Percentiles rank a stretch among this genome's conserved stretches.
These are phyloP conservation scores for Thunnus albacares DNA, from an alignment of 2,797 vertebrate species.

Conservation along the genomic window DNA sequence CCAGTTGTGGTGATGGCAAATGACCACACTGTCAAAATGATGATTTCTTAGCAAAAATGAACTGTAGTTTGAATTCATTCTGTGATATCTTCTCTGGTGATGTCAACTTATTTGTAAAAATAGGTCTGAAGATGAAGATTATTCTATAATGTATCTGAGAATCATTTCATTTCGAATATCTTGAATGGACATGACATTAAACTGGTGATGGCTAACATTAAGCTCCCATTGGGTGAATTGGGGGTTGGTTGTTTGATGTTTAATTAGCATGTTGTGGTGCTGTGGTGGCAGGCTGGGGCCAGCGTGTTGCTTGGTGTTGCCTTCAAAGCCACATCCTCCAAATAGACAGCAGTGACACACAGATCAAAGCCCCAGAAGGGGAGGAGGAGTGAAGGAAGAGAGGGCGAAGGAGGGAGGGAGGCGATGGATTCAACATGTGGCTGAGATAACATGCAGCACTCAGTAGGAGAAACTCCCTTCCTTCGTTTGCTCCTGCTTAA, in stretches of 20 bases:
- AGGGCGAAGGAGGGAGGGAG: slow-evolving; percentile 8
- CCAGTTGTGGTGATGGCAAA: too few species aligned
- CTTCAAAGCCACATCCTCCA: slow-evolving; percentile 49
- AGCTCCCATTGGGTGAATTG: background rate
- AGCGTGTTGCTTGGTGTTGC: slow-evolving; percentile 43
- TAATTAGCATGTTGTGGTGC: slow-evolving; percentile 68
- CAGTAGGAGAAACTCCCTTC: slow-evolving; percentile 60
- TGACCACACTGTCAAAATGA: too few species aligned
- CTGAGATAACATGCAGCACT: slow-evolving; percentile 57
- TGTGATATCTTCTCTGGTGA: background rate
- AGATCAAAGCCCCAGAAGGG: slow-evolving; percentile 65
- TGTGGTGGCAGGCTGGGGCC: slow-evolving; percentile 42
- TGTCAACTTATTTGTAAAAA: background rate
- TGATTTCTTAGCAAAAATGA: too few species aligned
- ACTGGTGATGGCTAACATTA: slow-evolving; percentile 9
- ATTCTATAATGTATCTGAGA: background rate
- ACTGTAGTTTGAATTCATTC: background rate
- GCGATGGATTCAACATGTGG: slow-evolving; percentile 47
- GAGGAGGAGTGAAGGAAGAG: slow-evolving; percentile 39
- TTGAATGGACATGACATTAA: background rate
- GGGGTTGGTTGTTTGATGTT: slow-evolving; percentile 56
- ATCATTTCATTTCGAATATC: background rate
- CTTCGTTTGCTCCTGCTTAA: slow-evolving; percentile 52
- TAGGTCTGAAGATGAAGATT: background rate
- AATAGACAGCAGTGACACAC: slow-evolving; percentile 51